These are phyloP conservation scores for Catotricha subobsoleta DNA, from an alignment of 2,888 invertebrate genomes.

Conservation along the genomic window DNA sequence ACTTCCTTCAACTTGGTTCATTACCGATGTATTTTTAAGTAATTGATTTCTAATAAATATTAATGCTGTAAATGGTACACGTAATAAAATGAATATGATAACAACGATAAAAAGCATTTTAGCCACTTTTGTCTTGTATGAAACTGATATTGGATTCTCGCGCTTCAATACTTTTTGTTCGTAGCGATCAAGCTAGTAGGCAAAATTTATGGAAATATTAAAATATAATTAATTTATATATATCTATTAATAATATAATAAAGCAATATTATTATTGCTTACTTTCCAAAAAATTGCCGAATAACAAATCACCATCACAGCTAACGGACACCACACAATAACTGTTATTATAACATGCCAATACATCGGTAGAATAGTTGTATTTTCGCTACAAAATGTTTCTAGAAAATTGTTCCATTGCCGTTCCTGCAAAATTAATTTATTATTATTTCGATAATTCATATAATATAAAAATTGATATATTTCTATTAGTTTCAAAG, in stretches of 20 bases:
- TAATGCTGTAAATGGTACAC: slow-evolving; percentile 54
- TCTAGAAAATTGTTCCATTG: slow-evolving; percentile 61
- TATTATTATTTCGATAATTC: no score
- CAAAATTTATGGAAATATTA: not conserved
- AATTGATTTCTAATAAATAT: slow-evolving; percentile 43
- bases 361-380: slow-evolving; percentile 43
- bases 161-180: slow-evolving; percentile 41
- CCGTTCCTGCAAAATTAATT: no score
- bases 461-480: no score
- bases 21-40: slow-evolving; percentile 25
- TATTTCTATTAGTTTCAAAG: no score
- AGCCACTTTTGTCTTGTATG: slow-evolving; percentile 48
- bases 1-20: slow-evolving; percentile 35
- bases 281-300: slow-evolving; percentile 52
- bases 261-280: slow-evolving; percentile 4
- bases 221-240: not conserved
- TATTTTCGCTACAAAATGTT: slow-evolving; percentile 55
- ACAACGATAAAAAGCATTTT: slow-evolving; percentile 53
- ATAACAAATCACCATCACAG: slow-evolving; percentile 54
- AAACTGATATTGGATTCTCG: slow-evolving; percentile 41
- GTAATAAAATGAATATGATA: slow-evolving; percentile 44
- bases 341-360: slow-evolving; percentile 61
- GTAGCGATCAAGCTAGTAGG: slow-evolving; percentile 43
- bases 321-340: slow-evolving; percentile 59
- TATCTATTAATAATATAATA: not conserved